Percentiles rank a stretch among this genome's conserved stretches.
phyloP scores from a whole-genome alignment of 1,140 invertebrate genomes.

The Araneus ventricosus region DNA sequence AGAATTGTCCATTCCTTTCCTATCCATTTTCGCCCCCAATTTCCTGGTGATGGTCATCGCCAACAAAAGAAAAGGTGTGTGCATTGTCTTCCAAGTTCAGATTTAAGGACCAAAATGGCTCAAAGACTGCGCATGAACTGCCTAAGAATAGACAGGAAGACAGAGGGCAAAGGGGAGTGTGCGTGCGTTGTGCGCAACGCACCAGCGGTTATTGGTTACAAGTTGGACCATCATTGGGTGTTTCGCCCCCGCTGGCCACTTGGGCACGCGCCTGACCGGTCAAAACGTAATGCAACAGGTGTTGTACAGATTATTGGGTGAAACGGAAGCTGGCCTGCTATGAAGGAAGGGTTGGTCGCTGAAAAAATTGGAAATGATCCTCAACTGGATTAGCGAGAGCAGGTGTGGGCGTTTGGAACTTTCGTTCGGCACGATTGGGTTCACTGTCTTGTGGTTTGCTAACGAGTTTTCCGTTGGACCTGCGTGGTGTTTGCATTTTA shows the following conservation, averaged over 20 bases:
- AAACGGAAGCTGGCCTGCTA: conserved; percentile 36
- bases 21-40: neutral
- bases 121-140: neutral
- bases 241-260: conserved; percentile 38
- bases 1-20: neutral
- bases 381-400: neutral
- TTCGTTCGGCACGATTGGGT: neutral
- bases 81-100: conserved; percentile 27
- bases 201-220: conserved; percentile 65
- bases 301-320: conserved; percentile 34
- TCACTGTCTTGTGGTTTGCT: neutral
- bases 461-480: neutral
- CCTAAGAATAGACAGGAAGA: conserved; percentile 13
- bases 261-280: conserved; percentile 49
- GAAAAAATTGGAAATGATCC: neutral
- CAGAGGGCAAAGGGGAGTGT: neutral
- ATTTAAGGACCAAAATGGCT: neutral
- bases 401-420: neutral
- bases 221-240: neutral
- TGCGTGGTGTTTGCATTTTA: neutral
- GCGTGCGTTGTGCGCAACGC: conserved; percentile 24
- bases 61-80: neutral
- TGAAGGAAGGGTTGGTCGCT: neutral
- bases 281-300: conserved; percentile 21
- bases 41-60: neutral